Percentiles rank a stretch among this genome's conserved stretches.
These are phyloP conservation scores for Amorpha juglandis DNA, from an alignment of 2,888 invertebrate species.

Conservation along the genomic window DNA sequence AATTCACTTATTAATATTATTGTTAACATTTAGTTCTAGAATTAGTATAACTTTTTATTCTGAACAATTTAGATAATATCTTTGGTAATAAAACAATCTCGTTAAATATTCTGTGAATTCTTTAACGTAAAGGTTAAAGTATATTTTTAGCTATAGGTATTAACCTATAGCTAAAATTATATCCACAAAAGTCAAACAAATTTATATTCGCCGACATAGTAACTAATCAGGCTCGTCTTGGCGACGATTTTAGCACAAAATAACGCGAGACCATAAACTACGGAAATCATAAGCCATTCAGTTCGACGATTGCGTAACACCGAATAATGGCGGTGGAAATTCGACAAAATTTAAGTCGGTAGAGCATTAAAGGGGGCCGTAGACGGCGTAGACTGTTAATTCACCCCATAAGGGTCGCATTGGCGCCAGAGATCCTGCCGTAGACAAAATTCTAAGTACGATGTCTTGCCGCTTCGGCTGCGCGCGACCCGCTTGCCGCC, in stretches of 20 bases:
- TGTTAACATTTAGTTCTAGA: too few species aligned
- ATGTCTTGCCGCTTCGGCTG: conserved; percentile 56
- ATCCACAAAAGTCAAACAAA: background rate
- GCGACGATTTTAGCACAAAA: conserved; percentile 49
- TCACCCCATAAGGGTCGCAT: conserved; percentile 81
- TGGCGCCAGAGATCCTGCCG: conserved; percentile 81
- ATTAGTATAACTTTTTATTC: too few species aligned
- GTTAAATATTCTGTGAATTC: too few species aligned
- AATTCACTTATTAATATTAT: too few species aligned
- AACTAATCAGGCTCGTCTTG: conserved; percentile 42
- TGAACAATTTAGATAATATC: too few species aligned
- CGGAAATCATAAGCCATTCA: conserved; percentile 77
- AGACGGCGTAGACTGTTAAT: conserved; percentile 77
- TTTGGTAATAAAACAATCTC: too few species aligned
- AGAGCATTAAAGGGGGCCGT: conserved; percentile 80
- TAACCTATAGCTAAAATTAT: too few species aligned
- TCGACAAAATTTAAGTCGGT: conserved; percentile 82
- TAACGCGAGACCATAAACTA: conserved; percentile 65
- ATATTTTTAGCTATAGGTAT: too few species aligned
- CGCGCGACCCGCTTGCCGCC: conserved; percentile 25
- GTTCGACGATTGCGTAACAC: conserved; percentile 70
- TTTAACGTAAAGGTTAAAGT: background rate
- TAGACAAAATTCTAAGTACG: conserved; percentile 80
- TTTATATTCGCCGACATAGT: conserved; percentile 8
- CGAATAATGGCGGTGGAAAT: conserved; percentile 77